Conservation (phyloP, 2,797 vertebrate species). For the Triplophysa bombifrons region DNA sequence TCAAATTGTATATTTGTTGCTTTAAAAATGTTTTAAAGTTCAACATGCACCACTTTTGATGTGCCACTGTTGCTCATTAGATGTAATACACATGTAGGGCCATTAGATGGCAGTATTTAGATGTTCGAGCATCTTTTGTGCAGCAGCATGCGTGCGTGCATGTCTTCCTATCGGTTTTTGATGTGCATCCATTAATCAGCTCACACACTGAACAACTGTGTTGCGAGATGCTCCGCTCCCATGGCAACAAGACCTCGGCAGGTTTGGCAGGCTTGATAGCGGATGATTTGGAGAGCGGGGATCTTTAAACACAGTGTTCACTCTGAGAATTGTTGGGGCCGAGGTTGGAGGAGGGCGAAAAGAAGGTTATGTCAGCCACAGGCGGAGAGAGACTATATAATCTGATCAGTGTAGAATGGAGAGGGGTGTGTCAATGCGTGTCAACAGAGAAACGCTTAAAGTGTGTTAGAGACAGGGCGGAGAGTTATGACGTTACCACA, state of each 20-base stretch:
- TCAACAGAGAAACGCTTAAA: slow-evolving; percentile 38
- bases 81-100: neutral
- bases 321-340: slow-evolving; percentile 41
- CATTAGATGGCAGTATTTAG: slow-evolving; percentile 16
- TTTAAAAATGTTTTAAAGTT: neutral
- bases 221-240: slow-evolving; percentile 21
- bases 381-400: slow-evolving; percentile 70
- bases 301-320: neutral
- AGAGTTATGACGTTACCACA: slow-evolving; percentile 48
- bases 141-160: neutral
- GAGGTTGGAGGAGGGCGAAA: slow-evolving; percentile 27
- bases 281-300: neutral
- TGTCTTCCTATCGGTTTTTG: neutral
- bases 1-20: too few relatives aligned
- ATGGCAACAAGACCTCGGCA: slow-evolving; percentile 20
- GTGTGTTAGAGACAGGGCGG: slow-evolving; percentile 43
- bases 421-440: slow-evolving; percentile 70
- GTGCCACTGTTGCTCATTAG: neutral
- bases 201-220: neutral
- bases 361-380: slow-evolving; percentile 64
- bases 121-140: neutral
- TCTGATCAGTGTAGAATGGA: slow-evolving; percentile 70
- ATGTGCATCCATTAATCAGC: neutral
- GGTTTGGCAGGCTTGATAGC: slow-evolving; percentile 17
- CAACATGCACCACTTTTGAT: neutral